A percentile compares a stretch with the other conserved stretches of the same genome.
Conservation (phyloP, 2,888 invertebrate species). For the Meiosimyza decipiens region DNA sequence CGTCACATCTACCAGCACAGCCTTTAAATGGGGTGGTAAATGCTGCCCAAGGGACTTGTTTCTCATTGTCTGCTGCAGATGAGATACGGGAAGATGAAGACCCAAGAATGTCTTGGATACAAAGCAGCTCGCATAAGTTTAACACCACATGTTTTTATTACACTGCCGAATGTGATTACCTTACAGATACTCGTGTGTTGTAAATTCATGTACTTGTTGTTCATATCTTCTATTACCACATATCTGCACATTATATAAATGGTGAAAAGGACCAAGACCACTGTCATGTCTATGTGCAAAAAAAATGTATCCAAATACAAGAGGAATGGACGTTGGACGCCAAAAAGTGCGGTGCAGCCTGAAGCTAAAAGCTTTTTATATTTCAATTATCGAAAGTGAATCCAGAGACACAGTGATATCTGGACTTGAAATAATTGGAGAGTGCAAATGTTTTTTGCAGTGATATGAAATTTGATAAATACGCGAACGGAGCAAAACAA, state of each 20-base stretch:
- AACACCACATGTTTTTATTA: conserved; percentile 63
- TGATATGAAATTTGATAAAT: neutral
- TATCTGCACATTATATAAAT: neutral
- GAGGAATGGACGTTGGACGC: conserved; percentile 15
- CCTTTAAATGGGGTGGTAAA: conserved; percentile 65
- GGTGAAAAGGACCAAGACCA: conserved; percentile 15
- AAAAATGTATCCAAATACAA: conserved; percentile 9
- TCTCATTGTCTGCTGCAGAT: conserved; percentile 53
- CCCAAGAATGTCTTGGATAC: conserved; percentile 9
- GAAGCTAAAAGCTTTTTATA: neutral
- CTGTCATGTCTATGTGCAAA: neutral
- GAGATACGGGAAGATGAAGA: conserved; percentile 45
- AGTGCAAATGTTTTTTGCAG: neutral
- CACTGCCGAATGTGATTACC: conserved; percentile 60
- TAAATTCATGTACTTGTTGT: neutral
- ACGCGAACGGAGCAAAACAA: neutral
- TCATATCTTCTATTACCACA: neutral
- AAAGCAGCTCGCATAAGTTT: conserved; percentile 10
- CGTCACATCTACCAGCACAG: conserved; percentile 48
- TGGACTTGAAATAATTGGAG: neutral
- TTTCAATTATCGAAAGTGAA: conserved; percentile 10
- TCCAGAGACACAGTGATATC: neutral
- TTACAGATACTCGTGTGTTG: conserved; percentile 52
- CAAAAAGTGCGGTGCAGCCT: conserved; percentile 12
- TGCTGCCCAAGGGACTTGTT: conserved; percentile 65